Conservation (phyloP, 1,140 invertebrate species). For the Schlechtendalia chinensis region DNA sequence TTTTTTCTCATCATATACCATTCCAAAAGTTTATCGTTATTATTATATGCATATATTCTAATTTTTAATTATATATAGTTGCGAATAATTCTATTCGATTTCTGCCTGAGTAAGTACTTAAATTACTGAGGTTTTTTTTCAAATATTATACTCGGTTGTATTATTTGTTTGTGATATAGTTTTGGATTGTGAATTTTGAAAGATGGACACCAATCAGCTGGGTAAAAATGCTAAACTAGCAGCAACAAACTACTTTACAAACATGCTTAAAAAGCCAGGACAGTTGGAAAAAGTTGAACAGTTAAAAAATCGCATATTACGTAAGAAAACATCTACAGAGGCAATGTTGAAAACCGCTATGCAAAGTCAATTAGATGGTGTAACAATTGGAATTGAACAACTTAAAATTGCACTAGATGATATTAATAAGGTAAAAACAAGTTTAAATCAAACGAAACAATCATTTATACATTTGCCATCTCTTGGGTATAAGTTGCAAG, state of each 20-base stretch:
- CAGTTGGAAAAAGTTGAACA: slow-evolving; percentile 95
- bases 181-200: background rate
- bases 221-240: slow-evolving; percentile 81
- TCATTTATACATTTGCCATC: slow-evolving; percentile 67
- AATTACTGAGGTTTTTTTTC: too few species aligned
- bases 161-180: too few species aligned
- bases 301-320: slow-evolving; percentile 73
- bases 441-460: slow-evolving; percentile 64
- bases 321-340: slow-evolving; percentile 92
- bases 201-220: slow-evolving; percentile 61
- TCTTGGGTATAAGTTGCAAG: slow-evolving; percentile 74
- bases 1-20: too few species aligned
- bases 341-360: slow-evolving; percentile 97
- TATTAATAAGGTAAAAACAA: slow-evolving; percentile 70
- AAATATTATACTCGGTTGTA: too few species aligned
- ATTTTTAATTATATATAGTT: too few species aligned
- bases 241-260: slow-evolving; percentile 87
- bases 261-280: slow-evolving; percentile 89
- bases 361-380: slow-evolving; percentile 96
- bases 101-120: too few species aligned
- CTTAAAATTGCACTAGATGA: slow-evolving; percentile 79
- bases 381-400: slow-evolving; percentile 88
- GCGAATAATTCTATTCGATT: too few species aligned
- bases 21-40: too few species aligned
- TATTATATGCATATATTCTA: too few species aligned